These are phyloP conservation scores for Catharus bicknelli DNA, from an alignment of 2,113 vertebrate species.

Conservation along the genomic window DNA sequence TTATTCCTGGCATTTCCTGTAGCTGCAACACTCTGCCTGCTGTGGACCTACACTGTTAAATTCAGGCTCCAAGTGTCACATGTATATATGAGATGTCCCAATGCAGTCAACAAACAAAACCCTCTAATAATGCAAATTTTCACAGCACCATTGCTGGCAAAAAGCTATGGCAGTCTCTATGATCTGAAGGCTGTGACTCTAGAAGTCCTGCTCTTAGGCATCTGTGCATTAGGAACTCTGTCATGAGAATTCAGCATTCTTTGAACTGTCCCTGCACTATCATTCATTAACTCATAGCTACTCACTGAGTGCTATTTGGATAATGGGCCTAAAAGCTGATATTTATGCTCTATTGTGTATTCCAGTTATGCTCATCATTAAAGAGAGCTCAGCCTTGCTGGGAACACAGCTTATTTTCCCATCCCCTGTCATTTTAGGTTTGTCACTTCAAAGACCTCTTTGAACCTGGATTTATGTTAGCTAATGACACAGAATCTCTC, in stretches of 20 bases:
- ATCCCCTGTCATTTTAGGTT: conserved; percentile 8
- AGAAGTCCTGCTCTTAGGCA: neutral
- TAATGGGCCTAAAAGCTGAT: neutral
- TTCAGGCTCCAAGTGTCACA: neutral
- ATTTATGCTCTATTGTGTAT: neutral
- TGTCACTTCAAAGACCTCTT: conserved; percentile 50
- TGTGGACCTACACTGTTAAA: neutral
- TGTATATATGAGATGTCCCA: neutral
- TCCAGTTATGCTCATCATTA: neutral
- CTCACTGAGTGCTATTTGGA: neutral
- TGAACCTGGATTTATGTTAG: conserved; percentile 33
- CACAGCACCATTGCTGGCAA: neutral
- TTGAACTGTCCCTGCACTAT: neutral
- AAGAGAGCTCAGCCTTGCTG: neutral
- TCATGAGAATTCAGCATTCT: neutral
- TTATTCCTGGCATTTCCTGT: neutral
- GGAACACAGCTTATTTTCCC: conserved; percentile 26
- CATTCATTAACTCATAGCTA: neutral
- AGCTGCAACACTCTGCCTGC: neutral
- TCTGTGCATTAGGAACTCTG: neutral
- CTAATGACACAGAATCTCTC: conserved; percentile 22
- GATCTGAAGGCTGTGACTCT: neutral
- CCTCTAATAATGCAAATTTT: neutral
- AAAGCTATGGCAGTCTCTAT: neutral
- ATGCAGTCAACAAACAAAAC: neutral